Conservation (phyloP, 2,113 vertebrate genomes). For the Tetraodon nigroviridis region DNA sequence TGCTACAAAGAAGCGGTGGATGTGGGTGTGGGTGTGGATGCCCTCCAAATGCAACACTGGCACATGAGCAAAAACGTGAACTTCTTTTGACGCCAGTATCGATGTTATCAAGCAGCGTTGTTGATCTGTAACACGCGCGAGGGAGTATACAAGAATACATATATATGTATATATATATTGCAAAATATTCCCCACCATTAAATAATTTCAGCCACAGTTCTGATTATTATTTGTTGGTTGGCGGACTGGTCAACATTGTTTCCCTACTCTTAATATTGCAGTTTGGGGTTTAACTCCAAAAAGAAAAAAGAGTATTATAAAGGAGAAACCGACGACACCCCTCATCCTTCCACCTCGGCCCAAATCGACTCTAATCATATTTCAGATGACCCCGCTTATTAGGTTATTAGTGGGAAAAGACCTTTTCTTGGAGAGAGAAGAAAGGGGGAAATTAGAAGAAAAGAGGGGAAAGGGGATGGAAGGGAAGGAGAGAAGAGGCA, state of each 20-base stretch:
- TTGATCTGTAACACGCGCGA: no score
- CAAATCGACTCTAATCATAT: slow-evolving; percentile 76
- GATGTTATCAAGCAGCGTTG: no score
- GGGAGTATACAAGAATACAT: no score
- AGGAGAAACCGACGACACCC: slow-evolving; percentile 23
- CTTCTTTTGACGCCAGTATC: neutral
- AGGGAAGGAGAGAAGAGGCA: slow-evolving; percentile 21
- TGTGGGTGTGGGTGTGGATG: neutral
- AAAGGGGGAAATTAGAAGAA: slow-evolving; percentile 51
- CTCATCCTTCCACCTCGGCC: slow-evolving; percentile 17
- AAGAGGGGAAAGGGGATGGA: slow-evolving; percentile 13
- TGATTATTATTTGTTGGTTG: neutral
- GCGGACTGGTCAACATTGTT: no score
- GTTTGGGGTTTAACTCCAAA: neutral
- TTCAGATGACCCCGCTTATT: slow-evolving; percentile 64
- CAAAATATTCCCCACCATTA: no score
- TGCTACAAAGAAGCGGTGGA: slow-evolving; percentile 2
- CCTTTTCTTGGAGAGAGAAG: slow-evolving; percentile 39
- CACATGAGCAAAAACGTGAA: neutral
- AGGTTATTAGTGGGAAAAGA: slow-evolving; percentile 61
- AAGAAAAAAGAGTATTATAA: slow-evolving; percentile 8
- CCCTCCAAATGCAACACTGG: neutral
- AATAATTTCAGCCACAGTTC: no score
- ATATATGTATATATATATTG: no score
- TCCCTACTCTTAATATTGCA: no score